Evolutionary conservation across 2,888 invertebrate genomes (phyloP).

Genomic region (Stratiomys singularior): DNA sequence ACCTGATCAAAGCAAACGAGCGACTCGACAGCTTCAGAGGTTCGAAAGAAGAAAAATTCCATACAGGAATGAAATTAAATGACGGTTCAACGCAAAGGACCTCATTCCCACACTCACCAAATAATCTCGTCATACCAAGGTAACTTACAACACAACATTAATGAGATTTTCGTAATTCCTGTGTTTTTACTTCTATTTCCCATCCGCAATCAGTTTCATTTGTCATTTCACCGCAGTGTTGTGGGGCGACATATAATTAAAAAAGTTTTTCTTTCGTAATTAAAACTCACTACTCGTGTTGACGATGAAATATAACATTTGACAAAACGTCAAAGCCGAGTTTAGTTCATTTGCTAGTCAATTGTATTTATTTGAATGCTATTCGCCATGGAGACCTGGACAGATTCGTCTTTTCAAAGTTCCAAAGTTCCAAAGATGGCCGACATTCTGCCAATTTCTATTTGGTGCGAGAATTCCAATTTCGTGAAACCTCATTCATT

Average conservation of each 20-base stretch:
- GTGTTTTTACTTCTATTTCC: neutral
- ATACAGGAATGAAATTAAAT: no score
- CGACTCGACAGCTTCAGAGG: no score
- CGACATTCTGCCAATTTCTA: neutral
- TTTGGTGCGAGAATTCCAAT: conserved; percentile 8
- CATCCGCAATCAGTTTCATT: neutral
- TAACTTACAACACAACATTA: no score
- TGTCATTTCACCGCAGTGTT: neutral
- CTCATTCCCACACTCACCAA: no score
- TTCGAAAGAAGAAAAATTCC: no score
- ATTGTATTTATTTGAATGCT: neutral
- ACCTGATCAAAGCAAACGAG: no score
- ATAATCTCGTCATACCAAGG: no score
- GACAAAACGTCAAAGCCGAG: neutral
- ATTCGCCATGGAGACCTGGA: neutral
- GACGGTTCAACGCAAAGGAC: no score
- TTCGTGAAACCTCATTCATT: neutral
- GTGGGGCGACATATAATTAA: neutral
- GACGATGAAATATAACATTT: neutral
- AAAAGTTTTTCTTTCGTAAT: conserved; percentile 15
- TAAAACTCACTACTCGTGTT: neutral
- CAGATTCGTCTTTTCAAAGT: neutral
- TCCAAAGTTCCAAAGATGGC: neutral
- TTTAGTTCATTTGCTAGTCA: neutral
- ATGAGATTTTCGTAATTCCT: no score